Base-by-base conservation (phyloP, 2,113 vertebrate genomes). In the Leptobrachium leishanense region DNA sequence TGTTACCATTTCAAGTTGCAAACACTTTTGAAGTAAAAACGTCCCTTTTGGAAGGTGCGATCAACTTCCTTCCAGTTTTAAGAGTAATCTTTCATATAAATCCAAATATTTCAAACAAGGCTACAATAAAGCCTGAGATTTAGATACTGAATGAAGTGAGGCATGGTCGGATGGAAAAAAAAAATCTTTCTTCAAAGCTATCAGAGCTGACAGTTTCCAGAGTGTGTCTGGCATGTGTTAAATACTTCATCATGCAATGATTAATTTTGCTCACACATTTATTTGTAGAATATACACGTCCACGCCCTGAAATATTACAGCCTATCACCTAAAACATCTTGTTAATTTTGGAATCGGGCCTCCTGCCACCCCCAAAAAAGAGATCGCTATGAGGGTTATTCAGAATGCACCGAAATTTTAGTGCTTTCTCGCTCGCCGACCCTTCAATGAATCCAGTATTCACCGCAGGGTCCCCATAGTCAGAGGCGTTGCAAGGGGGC, bases 291-390 rank as follows among this genome's bases (percentile, higher is more conserved):
- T 44, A 44, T 44, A 69, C 9, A 43, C 20, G 10, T 69, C 67
- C 67, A n/a, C 67, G 20, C 43, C 67, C 42, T 44, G 43, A 69
- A 46, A 69, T 64, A 31, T 6, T 43, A 43, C 65, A 68, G 65
- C 39, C 39, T 68, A 68, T 68, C 65, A 65, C 63, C 20, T 65
- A 64, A 31, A 64, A 64, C n/a, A 64, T 64, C 20, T 2, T 64
- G 62, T 64, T 64, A 64, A 64, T 64, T 6, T 64, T 64, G 62
- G 62, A 64, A 64, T 31, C 4, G 31, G 5, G 62, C 62, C 62
- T 64, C 9, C 20, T 31, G 20, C 4, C 10, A 13, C 55, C 3
- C 13, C 55, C 55, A 59, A 59, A 12, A 59, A 59, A 59, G 13
- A 31, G 46, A 50, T 50, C 8, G 8, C 46, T 50, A 31, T 31